These are phyloP conservation scores for Bovichtus variegatus DNA, from an alignment of 2,797 vertebrate species.

Conservation along the genomic window DNA sequence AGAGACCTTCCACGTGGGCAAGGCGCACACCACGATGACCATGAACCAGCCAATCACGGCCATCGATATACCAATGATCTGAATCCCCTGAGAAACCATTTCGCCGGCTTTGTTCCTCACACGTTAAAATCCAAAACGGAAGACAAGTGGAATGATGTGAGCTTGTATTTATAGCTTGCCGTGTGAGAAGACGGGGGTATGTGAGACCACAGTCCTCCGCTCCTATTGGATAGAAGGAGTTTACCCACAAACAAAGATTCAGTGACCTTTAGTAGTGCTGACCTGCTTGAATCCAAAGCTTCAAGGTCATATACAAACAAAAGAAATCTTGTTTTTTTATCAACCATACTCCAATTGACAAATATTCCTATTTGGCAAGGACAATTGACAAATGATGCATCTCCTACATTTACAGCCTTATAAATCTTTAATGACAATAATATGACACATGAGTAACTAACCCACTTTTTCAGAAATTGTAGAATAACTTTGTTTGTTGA, in stretches of 20 bases:
- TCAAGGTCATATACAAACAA: constrained; percentile 65
- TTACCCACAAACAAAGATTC: constrained; percentile 80
- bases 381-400: neutral
- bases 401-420: neutral
- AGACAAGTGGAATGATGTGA: neutral
- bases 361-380: neutral
- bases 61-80: constrained; percentile 76
- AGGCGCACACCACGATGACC: constrained; percentile 76
- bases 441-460: neutral
- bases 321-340: neutral
- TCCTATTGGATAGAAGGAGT: constrained; percentile 64
- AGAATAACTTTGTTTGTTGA: neutral
- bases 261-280: constrained; percentile 67
- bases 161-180: constrained; percentile 64
- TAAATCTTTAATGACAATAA: neutral
- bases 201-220: constrained; percentile 35
- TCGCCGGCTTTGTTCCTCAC: neutral
- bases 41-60: constrained; percentile 81
- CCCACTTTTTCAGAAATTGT: too few relatives aligned
- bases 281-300: constrained; percentile 44
- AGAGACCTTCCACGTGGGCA: constrained; percentile 86
- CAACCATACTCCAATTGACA: neutral
- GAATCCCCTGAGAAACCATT: constrained; percentile 85
- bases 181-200: constrained; percentile 59
- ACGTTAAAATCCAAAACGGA: constrained; percentile 15